Evolutionary conservation across 2,888 invertebrate genomes (phyloP).

Genomic region (Cerceris rybyensis): DNA sequence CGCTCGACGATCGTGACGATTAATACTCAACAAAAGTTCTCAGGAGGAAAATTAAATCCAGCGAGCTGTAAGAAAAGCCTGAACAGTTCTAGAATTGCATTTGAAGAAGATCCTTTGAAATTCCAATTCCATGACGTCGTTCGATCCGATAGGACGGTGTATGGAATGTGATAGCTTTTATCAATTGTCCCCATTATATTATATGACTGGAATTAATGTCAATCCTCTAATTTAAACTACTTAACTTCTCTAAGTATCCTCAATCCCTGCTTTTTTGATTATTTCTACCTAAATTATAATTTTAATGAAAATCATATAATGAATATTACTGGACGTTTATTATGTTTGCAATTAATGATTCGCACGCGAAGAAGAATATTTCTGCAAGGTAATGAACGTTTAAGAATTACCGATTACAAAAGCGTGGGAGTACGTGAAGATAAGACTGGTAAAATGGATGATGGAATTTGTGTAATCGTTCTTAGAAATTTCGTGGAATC

Average conservation of each 20-base stretch:
- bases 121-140: too few species aligned
- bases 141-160: too few species aligned
- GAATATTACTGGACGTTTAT: not conserved
- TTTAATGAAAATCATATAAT: not conserved
- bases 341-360: not conserved
- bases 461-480: slow-evolving; percentile 60
- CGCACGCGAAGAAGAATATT: slow-evolving; percentile 15
- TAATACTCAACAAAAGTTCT: slow-evolving; percentile 33
- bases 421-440: slow-evolving; percentile 56
- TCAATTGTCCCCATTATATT: too few species aligned
- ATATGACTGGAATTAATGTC: too few species aligned
- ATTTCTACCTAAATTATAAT: too few species aligned
- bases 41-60: slow-evolving; percentile 42
- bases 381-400: slow-evolving; percentile 31
- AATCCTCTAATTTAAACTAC: too few species aligned
- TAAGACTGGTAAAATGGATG: slow-evolving; percentile 54
- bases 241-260: too few species aligned
- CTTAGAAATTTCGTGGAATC: slow-evolving; percentile 57
- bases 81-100: slow-evolving; percentile 16
- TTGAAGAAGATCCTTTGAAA: not conserved
- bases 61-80: slow-evolving; percentile 11
- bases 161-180: too few species aligned
- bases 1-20: slow-evolving; percentile 50
- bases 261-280: too few species aligned
- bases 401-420: slow-evolving; percentile 53